Conservation (phyloP, 1,140 invertebrate species). For the Drosophila equinoxialis region DNA sequence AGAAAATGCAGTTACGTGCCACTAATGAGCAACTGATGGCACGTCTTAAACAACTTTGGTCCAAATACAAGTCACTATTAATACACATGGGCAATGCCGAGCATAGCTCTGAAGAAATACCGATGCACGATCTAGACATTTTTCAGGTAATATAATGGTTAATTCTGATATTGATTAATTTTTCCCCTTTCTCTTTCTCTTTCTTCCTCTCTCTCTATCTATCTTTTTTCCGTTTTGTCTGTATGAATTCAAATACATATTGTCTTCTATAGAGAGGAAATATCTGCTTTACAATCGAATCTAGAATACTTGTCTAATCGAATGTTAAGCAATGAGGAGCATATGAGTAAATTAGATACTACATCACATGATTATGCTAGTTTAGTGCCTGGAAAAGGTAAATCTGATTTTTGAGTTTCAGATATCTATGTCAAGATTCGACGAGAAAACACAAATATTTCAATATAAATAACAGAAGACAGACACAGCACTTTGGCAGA, state of each 20-base stretch:
- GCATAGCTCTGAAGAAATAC: slow-evolving; percentile 42
- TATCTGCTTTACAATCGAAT: slow-evolving; percentile 85
- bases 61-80: slow-evolving; percentile 83
- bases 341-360: slow-evolving; percentile 78
- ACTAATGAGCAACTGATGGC: slow-evolving; percentile 86
- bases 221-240: background rate
- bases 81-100: slow-evolving; percentile 45
- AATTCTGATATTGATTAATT: slow-evolving; percentile 37
- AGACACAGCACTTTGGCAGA: slow-evolving; percentile 11
- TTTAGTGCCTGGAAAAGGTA: slow-evolving; percentile 79
- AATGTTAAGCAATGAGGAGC: slow-evolving; percentile 82
- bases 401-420: slow-evolving; percentile 26
- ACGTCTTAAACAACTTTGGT: slow-evolving; percentile 85
- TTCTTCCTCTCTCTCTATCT: slow-evolving; percentile 41
- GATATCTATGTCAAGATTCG: too few species aligned
- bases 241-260: background rate
- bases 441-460: slow-evolving; percentile 15
- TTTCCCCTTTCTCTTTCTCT: slow-evolving; percentile 41
- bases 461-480: slow-evolving; percentile 18
- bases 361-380: slow-evolving; percentile 73
- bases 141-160: slow-evolving; percentile 35
- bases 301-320: slow-evolving; percentile 84
- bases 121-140: slow-evolving; percentile 51
- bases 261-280: slow-evolving; percentile 83
- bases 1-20: slow-evolving; percentile 84